Evolutionary conservation across 1,140 invertebrate genomes (phyloP).

Genomic region (Drosophila ercepeae): DNA sequence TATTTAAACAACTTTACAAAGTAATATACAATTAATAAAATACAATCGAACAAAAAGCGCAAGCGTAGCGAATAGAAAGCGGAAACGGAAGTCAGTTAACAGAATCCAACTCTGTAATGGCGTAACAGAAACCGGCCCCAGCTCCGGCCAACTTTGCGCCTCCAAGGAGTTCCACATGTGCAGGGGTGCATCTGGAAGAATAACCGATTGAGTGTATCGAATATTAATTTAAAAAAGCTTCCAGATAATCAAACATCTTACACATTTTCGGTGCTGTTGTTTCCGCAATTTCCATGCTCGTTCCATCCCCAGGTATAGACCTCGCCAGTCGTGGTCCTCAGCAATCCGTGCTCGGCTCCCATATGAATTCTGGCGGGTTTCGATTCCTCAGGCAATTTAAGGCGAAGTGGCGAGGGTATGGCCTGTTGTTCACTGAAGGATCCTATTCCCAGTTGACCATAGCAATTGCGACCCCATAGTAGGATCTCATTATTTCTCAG

Average conservation of each 20-base stretch:
- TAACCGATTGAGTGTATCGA: neutral
- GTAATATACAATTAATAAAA: neutral
- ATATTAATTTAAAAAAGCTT: conserved; percentile 8
- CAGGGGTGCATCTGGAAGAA: conserved; percentile 61
- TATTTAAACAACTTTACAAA: conserved; percentile 23
- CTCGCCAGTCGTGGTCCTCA: conserved; percentile 84
- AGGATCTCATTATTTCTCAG: conserved; percentile 86
- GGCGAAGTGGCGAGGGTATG: conserved; percentile 45
- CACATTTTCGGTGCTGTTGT: conserved; percentile 84
- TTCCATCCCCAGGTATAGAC: conserved; percentile 95
- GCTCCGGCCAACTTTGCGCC: conserved; percentile 65
- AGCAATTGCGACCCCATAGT: conserved; percentile 92
- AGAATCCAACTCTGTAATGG: conserved; percentile 51
- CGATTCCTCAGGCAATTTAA: conserved; percentile 47
- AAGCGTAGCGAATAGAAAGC: neutral
- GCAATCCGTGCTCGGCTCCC: conserved; percentile 92
- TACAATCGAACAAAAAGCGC: conserved; percentile 1
- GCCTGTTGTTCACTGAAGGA: conserved; percentile 54
- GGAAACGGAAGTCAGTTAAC: conserved; percentile 1
- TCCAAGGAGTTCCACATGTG: conserved; percentile 51
- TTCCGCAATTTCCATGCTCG: conserved; percentile 94
- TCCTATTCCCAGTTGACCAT: conserved; percentile 88
- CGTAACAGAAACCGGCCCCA: conserved; percentile 79
- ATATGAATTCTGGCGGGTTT: conserved; percentile 85
- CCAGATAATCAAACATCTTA: conserved; percentile 10